Percentiles rank a stretch among this genome's conserved stretches.
phyloP scores from a whole-genome alignment of 2,113 vertebrate genomes.

The Oryzias melastigma region DNA sequence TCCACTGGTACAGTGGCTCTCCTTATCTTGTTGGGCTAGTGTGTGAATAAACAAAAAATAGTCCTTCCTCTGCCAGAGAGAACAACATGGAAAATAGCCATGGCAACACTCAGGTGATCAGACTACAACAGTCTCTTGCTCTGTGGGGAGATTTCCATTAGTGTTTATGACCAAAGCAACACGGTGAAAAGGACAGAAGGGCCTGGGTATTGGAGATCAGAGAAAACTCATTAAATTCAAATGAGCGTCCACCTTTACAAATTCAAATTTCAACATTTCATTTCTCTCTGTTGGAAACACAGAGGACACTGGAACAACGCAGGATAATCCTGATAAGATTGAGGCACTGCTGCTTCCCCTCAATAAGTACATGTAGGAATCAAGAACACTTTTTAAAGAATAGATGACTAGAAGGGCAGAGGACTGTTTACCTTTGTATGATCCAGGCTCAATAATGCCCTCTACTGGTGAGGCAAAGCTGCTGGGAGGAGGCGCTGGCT shows the following conservation, averaged over 20 bases:
- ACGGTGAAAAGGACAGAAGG: slow-evolving; percentile 63
- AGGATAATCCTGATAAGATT: background rate
- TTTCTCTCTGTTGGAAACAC: slow-evolving; percentile 6
- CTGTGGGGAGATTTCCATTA: slow-evolving; percentile 52
- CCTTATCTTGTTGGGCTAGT: background rate
- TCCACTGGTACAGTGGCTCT: background rate
- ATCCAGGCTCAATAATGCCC: slow-evolving; percentile 83
- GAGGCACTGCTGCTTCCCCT: background rate
- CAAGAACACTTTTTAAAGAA: background rate
- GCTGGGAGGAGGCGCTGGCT: slow-evolving; percentile 78
- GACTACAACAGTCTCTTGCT: slow-evolving; percentile 21
- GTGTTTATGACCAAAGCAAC: slow-evolving; percentile 48
- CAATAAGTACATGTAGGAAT: background rate
- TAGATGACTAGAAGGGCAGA: background rate
- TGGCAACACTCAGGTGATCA: slow-evolving; percentile 41
- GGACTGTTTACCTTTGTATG: slow-evolving; percentile 78
- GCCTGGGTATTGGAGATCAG: slow-evolving; percentile 60
- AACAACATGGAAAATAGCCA: slow-evolving; percentile 47
- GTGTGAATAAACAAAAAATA: slow-evolving; percentile 24
- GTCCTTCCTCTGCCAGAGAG: slow-evolving; percentile 8
- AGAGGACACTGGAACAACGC: slow-evolving; percentile 3
- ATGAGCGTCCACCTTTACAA: slow-evolving; percentile 59
- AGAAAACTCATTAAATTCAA: slow-evolving; percentile 66
- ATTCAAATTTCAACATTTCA: slow-evolving; percentile 69
- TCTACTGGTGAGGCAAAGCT: slow-evolving; percentile 83